Evolutionary conservation across 2,888 invertebrate species (phyloP).

Genomic region (Cynaeus angustus): DNA sequence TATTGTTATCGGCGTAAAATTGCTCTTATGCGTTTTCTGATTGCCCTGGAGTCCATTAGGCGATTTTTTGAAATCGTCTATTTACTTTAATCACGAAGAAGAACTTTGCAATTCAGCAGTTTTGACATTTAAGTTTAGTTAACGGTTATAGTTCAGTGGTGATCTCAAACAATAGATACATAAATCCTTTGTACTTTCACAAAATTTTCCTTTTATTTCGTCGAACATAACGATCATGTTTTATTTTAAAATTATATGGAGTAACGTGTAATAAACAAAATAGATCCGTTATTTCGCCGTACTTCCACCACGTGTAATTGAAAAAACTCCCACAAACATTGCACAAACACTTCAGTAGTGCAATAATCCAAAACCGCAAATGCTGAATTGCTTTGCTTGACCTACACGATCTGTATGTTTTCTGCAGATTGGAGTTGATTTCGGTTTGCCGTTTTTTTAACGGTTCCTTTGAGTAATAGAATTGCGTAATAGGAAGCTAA

Average conservation of each 20-base stretch:
- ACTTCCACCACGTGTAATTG: not conserved
- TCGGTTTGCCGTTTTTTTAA: slow-evolving; percentile 35
- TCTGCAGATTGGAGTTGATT: slow-evolving; percentile 33
- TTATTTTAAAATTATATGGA: slow-evolving; percentile 34
- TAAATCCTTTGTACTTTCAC: slow-evolving; percentile 64
- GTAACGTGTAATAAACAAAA: slow-evolving; percentile 29
- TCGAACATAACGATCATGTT: slow-evolving; percentile 51
- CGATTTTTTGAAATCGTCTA: slow-evolving; percentile 30
- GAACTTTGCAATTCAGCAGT: slow-evolving; percentile 61
- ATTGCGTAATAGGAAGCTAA: slow-evolving; percentile 51
- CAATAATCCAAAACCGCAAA: slow-evolving; percentile 41
- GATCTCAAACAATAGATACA: slow-evolving; percentile 64
- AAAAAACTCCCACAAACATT: slow-evolving; percentile 23
- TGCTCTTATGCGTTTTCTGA: not conserved
- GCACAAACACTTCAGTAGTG: slow-evolving; percentile 24
- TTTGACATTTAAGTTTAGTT: slow-evolving; percentile 59
- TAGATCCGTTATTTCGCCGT: slow-evolving; percentile 29
- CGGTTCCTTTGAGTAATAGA: slow-evolving; percentile 41
- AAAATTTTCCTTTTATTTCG: slow-evolving; percentile 61
- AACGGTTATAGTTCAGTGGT: slow-evolving; percentile 63
- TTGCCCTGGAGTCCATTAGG: slow-evolving; percentile 10
- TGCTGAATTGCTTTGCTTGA: slow-evolving; percentile 16
- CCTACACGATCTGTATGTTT: slow-evolving; percentile 36
- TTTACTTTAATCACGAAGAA: slow-evolving; percentile 59
- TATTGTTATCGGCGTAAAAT: too few species aligned